Evolutionary conservation across 1,140 invertebrate genomes (phyloP).

Genomic region (Drosophila persimilis): DNA sequence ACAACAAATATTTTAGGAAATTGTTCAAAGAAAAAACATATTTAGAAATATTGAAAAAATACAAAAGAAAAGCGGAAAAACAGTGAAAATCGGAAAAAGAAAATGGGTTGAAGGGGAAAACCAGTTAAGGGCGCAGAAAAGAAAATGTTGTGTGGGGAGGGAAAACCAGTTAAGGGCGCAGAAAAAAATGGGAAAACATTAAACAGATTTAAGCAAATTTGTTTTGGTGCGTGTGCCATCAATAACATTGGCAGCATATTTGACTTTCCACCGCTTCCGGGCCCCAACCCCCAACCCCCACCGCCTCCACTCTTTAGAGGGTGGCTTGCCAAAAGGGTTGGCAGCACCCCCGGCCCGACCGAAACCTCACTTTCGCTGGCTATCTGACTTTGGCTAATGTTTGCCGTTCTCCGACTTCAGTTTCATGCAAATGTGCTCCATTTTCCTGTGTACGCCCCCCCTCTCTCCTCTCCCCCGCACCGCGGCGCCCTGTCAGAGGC

Average conservation of each 20-base stretch:
- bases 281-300: neutral
- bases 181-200: constrained; percentile 77
- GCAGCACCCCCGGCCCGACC: neutral
- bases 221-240: constrained; percentile 77
- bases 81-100: constrained; percentile 44
- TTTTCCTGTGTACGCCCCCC: neutral
- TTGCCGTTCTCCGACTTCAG: constrained; percentile 33
- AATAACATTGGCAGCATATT: constrained; percentile 79
- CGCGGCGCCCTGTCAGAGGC: neutral
- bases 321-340: constrained; percentile 40
- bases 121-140: constrained; percentile 37
- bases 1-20: constrained; percentile 24
- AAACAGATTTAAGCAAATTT: constrained; percentile 81
- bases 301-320: neutral
- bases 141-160: constrained; percentile 40
- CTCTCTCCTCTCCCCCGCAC: neutral
- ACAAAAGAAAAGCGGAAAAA: neutral
- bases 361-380: constrained; percentile 8
- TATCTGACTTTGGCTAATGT: constrained; percentile 48
- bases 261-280: constrained; percentile 44
- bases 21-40: constrained; percentile 39
- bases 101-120: constrained; percentile 12
- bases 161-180: constrained; percentile 19
- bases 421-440: constrained; percentile 69
- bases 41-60: constrained; percentile 66